Conservation (phyloP, 35 echinoderm and acorn worm genomes). For the Ophiothrix spiculata region DNA sequence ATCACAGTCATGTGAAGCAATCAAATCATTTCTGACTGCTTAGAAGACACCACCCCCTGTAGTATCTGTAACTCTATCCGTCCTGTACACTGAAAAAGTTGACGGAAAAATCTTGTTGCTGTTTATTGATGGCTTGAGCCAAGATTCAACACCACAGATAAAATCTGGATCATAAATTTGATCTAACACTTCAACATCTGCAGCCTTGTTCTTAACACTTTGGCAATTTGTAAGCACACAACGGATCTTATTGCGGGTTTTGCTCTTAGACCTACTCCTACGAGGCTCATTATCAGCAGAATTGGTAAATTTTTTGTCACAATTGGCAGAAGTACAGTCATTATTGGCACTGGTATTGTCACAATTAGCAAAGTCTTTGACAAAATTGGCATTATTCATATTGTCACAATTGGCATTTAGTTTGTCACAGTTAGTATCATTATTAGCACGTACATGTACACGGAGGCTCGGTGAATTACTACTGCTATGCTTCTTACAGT, state of each 20-base stretch:
- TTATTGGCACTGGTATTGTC: not conserved
- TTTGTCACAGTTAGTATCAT: too few relatives aligned
- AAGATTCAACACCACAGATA: conserved; percentile 27
- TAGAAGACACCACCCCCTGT: not conserved
- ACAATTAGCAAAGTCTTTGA: not conserved
- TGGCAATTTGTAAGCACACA: conserved; percentile 26
- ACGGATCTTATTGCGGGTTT: too few relatives aligned
- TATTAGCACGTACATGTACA: not conserved
- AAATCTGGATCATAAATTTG: conserved; percentile 35
- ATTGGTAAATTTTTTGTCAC: not conserved
- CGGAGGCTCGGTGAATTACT: not conserved
- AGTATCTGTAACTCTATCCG: not conserved
- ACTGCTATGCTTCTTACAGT: not conserved
- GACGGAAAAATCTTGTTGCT: conserved; percentile 29
- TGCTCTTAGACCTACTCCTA: not conserved
- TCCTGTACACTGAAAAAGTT: conserved; percentile 5
- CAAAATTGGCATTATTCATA: not conserved
- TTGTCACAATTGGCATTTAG: not conserved
- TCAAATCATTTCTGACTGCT: too few relatives aligned
- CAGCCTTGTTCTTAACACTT: conserved; percentile 33
- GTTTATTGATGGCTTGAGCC: conserved; percentile 36
- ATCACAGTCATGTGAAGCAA: too few relatives aligned
- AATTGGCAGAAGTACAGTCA: not conserved
- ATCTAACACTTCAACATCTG: conserved; percentile 9
- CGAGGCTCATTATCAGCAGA: not conserved